phyloP scores from a whole-genome alignment of 2,113 vertebrate species.

The Coptodon bakossiorum region DNA sequence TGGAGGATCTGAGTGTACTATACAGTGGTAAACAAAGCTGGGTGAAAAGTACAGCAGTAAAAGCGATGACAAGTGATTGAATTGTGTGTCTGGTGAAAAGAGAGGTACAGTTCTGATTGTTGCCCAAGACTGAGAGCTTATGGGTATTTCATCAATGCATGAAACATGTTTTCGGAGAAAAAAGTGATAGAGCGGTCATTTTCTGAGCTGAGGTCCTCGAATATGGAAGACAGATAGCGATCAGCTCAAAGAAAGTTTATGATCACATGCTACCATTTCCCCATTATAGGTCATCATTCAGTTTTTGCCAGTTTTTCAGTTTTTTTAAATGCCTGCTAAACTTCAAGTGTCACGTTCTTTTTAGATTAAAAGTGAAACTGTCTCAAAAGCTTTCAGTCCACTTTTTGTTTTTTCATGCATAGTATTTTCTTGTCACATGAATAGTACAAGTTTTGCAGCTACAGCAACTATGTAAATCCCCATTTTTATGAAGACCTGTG shows the following conservation, averaged over 20 bases:
- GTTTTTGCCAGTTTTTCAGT: background rate
- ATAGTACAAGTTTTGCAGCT: background rate
- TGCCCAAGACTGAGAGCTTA: background rate
- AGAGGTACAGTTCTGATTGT: background rate
- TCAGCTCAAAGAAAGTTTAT: background rate
- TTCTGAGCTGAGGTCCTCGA: background rate
- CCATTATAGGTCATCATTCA: constrained; percentile 18
- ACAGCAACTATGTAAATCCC: background rate
- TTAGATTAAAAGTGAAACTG: background rate
- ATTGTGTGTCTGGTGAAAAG: background rate
- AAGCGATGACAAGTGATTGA: background rate
- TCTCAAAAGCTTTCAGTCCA: background rate
- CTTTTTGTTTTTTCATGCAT: background rate
- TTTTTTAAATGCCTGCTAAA: background rate
- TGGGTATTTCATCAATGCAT: background rate
- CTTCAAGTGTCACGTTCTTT: background rate
- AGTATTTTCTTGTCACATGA: background rate
- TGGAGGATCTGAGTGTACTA: background rate
- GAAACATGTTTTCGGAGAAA: background rate
- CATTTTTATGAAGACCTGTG: background rate
- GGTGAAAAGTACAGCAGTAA: background rate
- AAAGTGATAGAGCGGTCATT: background rate
- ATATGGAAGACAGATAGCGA: background rate
- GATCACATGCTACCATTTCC: constrained; percentile 14
- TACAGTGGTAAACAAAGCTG: background rate